A percentile compares a stretch with the other conserved stretches of the same genome.
Conservation (phyloP, 2,797 vertebrate genomes). For the Balearica regulorum region DNA sequence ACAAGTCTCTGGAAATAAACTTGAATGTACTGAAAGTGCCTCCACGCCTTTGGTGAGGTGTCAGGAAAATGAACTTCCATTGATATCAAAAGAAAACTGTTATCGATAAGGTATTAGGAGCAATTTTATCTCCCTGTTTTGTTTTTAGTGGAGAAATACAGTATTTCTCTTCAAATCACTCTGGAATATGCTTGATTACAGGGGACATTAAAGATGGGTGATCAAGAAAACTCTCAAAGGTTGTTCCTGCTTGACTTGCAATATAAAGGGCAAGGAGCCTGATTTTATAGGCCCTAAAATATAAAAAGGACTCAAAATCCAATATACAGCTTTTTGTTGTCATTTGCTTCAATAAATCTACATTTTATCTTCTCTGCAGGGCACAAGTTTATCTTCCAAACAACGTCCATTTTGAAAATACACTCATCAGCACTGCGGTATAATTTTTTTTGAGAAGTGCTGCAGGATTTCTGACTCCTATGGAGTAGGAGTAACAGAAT, state of each 20-base stretch:
- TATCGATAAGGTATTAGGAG: not conserved
- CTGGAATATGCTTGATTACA: not conserved
- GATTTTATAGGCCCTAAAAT: slow-evolving; percentile 40
- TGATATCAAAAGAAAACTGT: not conserved
- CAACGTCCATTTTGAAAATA: slow-evolving; percentile 17
- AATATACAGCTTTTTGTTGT: slow-evolving; percentile 37
- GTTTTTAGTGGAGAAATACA: not conserved
- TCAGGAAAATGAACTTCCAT: not conserved
- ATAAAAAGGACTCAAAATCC: slow-evolving; percentile 31
- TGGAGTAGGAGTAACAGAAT: slow-evolving; percentile 13
- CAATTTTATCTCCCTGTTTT: not conserved
- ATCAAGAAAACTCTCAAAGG: not conserved
- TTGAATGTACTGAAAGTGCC: not conserved
- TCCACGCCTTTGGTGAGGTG: not conserved
- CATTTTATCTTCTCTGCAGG: slow-evolving; percentile 54
- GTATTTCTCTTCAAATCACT: not conserved
- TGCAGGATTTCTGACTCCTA: slow-evolving; percentile 19
- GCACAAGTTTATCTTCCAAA: slow-evolving; percentile 42
- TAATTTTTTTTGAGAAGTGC: not conserved
- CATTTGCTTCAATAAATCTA: slow-evolving; percentile 56
- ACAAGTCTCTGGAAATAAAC: not conserved
- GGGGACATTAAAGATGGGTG: not conserved
- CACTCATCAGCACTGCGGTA: slow-evolving; percentile 24
- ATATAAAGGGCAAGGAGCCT: not conserved
- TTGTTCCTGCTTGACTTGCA: slow-evolving; percentile 15